phyloP scores from a whole-genome alignment of 37 sponge, comb jelly and placozoan species.

The Spongilla lacustris region DNA sequence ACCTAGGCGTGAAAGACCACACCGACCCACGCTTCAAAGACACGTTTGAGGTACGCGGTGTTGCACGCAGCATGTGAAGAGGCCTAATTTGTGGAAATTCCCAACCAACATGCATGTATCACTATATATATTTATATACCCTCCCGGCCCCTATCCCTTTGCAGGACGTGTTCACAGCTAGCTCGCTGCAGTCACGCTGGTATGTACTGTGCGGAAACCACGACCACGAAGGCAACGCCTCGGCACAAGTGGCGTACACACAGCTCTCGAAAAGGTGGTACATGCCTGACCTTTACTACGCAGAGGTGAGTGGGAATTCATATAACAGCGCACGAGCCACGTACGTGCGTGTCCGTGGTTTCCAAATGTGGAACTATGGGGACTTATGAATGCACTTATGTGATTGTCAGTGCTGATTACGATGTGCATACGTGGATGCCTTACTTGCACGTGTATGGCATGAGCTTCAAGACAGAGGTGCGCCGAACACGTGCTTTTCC shows the following conservation, averaged over 20 bases:
- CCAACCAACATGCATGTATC: too few relatives aligned
- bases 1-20: conserved; percentile 71
- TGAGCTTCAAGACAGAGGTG: too few relatives aligned
- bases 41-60: conserved; percentile 72
- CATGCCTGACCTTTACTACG: conserved; percentile 83
- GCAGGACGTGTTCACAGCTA: conserved; percentile 85
- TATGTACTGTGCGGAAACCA: conserved; percentile 88
- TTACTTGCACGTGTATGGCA: too few relatives aligned
- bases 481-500: too few relatives aligned
- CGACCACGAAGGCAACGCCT: conserved; percentile 91
- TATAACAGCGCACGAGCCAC: neutral
- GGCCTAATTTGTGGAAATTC: too few relatives aligned
- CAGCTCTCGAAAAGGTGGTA: conserved; percentile 76
- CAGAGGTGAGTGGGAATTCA: conserved; percentile 48
- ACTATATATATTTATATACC: too few relatives aligned
- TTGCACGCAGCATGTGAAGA: too few relatives aligned
- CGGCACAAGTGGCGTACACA: conserved; percentile 88
- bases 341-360: neutral
- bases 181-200: conserved; percentile 80
- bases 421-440: too few relatives aligned
- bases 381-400: too few relatives aligned
- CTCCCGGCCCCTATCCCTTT: neutral
- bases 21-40: conserved; percentile 70
- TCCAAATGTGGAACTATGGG: neutral
- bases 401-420: too few relatives aligned